Evolutionary conservation across 92 coral and sea anemone genomes (phyloP), one percentile per base, ranked within the genome.

Genomic region (Montipora capitata): DNA sequence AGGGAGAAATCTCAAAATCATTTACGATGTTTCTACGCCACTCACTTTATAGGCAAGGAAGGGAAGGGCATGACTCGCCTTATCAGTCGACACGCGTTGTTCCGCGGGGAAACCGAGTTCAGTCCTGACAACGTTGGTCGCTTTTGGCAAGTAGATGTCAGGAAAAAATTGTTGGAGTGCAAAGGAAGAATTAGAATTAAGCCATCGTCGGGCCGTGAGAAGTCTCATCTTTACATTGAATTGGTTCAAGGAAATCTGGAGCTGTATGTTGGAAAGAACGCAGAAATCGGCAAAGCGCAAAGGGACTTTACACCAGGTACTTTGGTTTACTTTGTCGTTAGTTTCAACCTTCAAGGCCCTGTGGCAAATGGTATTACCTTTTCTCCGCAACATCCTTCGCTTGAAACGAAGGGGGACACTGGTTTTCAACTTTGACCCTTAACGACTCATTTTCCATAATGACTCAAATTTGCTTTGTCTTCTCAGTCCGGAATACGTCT

Each of bases 331-430:
- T 96, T 96, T 76, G 99, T 96, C 56, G 99, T 96, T 11, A 96
- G 99, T 62, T 96, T 96, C 76, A 96, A 85, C 62, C 88, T 94
- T 4, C 89, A 81, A 45, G 99, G 97, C 2, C 97, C 99, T 5
- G 91, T 92, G 2, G 99, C 99, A 13, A 96, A 96, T 88, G 99
- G 99, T 73, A 94, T 96, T 17, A 90, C 93, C 16, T 96, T 96
- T 73, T 68, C 86, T 20, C 93, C 97, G 16, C 87, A 87, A 45
- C 61, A 74, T 41, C 82, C 76, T n/a, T 49, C 71, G 62, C 42
- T 9, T 63, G 82, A 59, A 14, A 14, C 2, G 43, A 42, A 42
- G 16, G n/a, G 42, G 17, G 12, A 75, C 45, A 18, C 7, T 38
- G 63, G 2, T 27, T 27, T 27, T 27, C 35, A 27, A 27, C 2